Conservation (phyloP, 2,113 vertebrate species). For the Eclectus roratus region DNA sequence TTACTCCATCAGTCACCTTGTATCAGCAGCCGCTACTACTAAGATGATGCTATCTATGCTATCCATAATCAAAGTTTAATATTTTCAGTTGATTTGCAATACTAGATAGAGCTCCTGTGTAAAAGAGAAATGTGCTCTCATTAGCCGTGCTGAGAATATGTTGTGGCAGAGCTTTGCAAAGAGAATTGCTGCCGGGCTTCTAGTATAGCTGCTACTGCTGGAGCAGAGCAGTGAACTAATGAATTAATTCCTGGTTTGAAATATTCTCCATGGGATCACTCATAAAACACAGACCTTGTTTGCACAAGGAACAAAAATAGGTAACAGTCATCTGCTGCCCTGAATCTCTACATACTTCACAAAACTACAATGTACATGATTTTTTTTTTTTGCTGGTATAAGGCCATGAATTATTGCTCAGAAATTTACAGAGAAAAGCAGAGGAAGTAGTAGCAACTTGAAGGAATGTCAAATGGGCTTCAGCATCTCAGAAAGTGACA, state of each 20-base stretch:
- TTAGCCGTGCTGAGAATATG: neutral
- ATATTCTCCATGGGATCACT: conserved; percentile 14
- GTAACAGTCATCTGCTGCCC: neutral
- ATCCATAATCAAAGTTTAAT: conserved; percentile 33
- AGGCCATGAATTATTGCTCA: neutral
- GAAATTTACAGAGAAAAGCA: neutral
- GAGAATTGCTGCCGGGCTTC: conserved; percentile 26
- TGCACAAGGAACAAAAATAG: conserved; percentile 12
- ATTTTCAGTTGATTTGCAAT: conserved; percentile 10
- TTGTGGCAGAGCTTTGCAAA: neutral
- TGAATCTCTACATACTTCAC: neutral
- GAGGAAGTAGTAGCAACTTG: neutral
- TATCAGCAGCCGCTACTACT: neutral
- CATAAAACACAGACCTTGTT: conserved; percentile 32
- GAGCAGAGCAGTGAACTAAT: neutral
- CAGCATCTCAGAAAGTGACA: neutral
- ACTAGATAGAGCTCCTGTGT: neutral
- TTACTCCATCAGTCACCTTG: neutral
- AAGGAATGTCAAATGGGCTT: neutral
- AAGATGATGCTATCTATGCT: neutral
- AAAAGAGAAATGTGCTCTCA: conserved; percentile 17
- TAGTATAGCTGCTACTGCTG: neutral
- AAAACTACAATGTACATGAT: neutral
- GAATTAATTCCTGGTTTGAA: conserved; percentile 50
- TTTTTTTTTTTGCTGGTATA: neutral